phyloP scores from a whole-genome alignment of 1,140 invertebrate species.

The Bombyx mandarina region DNA sequence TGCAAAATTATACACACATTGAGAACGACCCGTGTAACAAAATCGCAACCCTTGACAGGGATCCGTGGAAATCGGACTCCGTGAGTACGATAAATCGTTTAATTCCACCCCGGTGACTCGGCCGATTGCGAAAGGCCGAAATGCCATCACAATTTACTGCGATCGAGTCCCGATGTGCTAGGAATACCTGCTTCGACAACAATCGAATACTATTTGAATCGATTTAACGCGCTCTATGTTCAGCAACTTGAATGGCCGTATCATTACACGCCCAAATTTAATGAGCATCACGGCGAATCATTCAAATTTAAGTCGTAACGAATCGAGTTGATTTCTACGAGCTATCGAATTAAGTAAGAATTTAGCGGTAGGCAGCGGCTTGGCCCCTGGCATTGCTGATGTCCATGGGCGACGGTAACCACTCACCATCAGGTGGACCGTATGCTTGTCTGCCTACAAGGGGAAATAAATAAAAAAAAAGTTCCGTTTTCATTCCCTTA shows the following conservation, averaged over 20 bases:
- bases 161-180: conserved; percentile 17
- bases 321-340: too few relatives aligned
- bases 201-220: conserved; percentile 23
- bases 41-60: conserved; percentile 35
- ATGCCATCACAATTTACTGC: conserved; percentile 53
- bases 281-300: too few relatives aligned
- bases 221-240: conserved; percentile 3
- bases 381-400: too few relatives aligned
- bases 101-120: conserved; percentile 55
- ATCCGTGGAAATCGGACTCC: conserved; percentile 43
- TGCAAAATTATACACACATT: conserved; percentile 20
- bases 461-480: too few relatives aligned
- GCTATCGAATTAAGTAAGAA: too few relatives aligned
- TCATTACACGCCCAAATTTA: too few relatives aligned
- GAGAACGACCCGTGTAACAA: conserved; percentile 27
- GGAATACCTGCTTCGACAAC: conserved; percentile 21
- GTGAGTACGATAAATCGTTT: conserved; percentile 64
- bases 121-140: conserved; percentile 44
- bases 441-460: too few relatives aligned
- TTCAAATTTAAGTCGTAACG: too few relatives aligned
- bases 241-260: neutral
- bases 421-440: too few relatives aligned
- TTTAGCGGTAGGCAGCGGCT: too few relatives aligned
- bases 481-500: too few relatives aligned
- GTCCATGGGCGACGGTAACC: too few relatives aligned